Base-by-base conservation (phyloP, 2,888 invertebrate species). In the Horisme vitalbata region DNA sequence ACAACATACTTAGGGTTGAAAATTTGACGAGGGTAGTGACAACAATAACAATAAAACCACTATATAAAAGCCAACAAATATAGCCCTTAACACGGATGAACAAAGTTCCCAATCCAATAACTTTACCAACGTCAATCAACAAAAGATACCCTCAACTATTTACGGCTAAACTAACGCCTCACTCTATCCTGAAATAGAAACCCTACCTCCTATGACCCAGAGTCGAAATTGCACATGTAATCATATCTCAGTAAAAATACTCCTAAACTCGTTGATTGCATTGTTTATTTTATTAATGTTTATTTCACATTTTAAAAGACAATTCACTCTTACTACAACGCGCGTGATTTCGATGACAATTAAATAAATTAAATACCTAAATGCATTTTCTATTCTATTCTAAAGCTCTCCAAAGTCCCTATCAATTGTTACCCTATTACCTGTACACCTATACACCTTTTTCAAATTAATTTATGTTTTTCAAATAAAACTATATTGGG, bases 31-130 rank as follows among this genome's bases (percentile, higher is more conserved):
- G 15, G 7, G 7, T 15, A 33, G 8, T 26, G 24, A 35, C 35
- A 43, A 38, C 47, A 34, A 43, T 43, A 33, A 26, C 32, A 21
- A 24, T 34, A 35, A 35, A 30, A 45, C 12, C 7, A 38, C 18
- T 23, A 21, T 23, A 33, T 32, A 41, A 12, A 21, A n/a, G 31
- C 18, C 32, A 8, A 26, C 7, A 32, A 30, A 41, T 41, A 33
- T 7, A n/a, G n/a, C 2, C 21, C 32, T 11, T 44, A 20, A 32
- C 10, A 5, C 44, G 9, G 2, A 8, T 11, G 4, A 20, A 21
- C 31, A 36, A 36, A 37, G 31, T 3, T 20, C 12, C 9, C 13
- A 31, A 26, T 44, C 10, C 12, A 31, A 31, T 4, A 11, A 26
- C 10, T 11, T 26, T 11, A 11, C 14, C 23, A 7, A 30, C 34